Percentiles rank a stretch among this genome's conserved stretches.
Conservation (phyloP, 2,888 invertebrate species). For the Idaea dimidiata region DNA sequence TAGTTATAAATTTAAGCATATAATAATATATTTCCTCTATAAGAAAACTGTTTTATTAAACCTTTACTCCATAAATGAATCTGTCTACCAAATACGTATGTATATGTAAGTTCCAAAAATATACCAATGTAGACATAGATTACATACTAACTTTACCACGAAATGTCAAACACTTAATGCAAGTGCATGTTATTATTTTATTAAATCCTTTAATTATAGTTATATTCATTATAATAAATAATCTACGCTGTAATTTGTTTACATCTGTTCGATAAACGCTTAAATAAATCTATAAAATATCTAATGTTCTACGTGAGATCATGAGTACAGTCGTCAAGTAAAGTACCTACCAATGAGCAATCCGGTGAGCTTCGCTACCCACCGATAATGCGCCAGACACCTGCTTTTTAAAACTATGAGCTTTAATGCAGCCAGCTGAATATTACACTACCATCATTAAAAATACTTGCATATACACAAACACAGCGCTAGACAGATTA, state of each 20-base stretch:
- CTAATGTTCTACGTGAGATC: slow-evolving; percentile 38
- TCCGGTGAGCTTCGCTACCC: slow-evolving; percentile 33
- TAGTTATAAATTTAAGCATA: too few relatives aligned
- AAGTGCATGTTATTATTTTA: not conserved
- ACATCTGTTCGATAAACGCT: slow-evolving; percentile 17
- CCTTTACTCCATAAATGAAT: too few relatives aligned
- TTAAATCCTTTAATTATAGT: not conserved
- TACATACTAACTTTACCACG: not conserved
- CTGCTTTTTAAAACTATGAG: slow-evolving; percentile 30
- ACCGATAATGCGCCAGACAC: slow-evolving; percentile 38
- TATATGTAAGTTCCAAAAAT: too few relatives aligned
- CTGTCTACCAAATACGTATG: too few relatives aligned
- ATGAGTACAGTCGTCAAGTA: slow-evolving; percentile 47
- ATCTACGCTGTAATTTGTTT: slow-evolving; percentile 13
- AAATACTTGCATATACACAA: not conserved
- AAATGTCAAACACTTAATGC: not conserved
- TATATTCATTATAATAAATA: slow-evolving; percentile 8
- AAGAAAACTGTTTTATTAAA: too few relatives aligned
- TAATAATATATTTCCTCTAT: too few relatives aligned
- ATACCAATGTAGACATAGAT: too few relatives aligned
- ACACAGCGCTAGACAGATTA: not conserved
- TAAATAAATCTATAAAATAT: slow-evolving; percentile 38
- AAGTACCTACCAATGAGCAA: slow-evolving; percentile 42
- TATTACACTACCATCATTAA: not conserved
- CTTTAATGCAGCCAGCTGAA: not conserved